These are phyloP conservation scores for Castor canadensis DNA, from an alignment of 2,113 vertebrate genomes.

Conservation along the genomic window DNA sequence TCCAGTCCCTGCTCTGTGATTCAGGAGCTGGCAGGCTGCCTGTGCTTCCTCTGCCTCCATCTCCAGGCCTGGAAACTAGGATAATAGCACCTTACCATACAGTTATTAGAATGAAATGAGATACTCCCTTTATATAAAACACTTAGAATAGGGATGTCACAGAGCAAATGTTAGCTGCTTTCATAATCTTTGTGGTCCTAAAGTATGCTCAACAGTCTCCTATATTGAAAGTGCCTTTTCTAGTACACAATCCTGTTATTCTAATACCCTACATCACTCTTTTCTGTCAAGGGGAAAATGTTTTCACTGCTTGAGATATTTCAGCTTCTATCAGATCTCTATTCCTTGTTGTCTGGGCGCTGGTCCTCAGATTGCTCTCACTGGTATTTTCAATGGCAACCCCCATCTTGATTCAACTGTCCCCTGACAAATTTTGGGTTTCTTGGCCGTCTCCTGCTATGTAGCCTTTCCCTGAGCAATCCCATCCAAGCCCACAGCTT, in stretches of 20 bases:
- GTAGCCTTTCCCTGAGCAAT: background rate
- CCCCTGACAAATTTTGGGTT: background rate
- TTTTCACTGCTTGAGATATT: background rate
- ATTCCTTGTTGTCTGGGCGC: too few species aligned
- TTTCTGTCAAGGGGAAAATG: background rate
- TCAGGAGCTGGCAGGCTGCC: background rate
- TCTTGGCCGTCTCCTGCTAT: background rate
- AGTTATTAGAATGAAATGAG: background rate
- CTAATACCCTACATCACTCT: background rate
- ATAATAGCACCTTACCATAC: background rate
- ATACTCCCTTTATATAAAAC: background rate
- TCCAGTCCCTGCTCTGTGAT: background rate
- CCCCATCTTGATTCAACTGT: background rate
- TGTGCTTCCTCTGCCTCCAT: background rate
- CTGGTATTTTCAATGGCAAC: background rate
- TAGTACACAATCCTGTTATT: background rate
- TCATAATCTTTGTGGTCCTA: background rate
- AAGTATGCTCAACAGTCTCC: background rate
- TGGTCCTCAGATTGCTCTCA: background rate
- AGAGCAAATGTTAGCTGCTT: background rate
- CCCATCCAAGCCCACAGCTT: background rate
- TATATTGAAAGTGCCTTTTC: background rate
- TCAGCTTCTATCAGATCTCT: background rate
- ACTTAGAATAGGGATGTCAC: background rate
- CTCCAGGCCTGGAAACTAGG: conserved; percentile 10